Evolutionary conservation across 2,888 invertebrate species (phyloP).

Genomic region (Hirudinaria manillensis): DNA sequence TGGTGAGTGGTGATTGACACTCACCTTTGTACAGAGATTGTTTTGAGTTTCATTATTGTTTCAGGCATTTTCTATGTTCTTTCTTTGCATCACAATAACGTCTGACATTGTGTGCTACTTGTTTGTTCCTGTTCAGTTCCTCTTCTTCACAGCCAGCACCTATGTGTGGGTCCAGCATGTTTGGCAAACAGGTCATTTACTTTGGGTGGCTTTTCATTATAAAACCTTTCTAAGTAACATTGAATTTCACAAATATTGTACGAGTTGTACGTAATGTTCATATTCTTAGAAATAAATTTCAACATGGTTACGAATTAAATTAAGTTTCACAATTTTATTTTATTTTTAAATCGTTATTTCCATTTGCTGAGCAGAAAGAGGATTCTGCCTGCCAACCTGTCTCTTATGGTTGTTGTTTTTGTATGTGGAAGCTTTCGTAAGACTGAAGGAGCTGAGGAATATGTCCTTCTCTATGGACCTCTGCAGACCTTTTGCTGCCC

Average conservation of each 20-base stretch:
- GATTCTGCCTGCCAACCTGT: conserved; percentile 87
- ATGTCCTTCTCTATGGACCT: conserved; percentile 80
- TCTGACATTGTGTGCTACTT: conserved; percentile 98
- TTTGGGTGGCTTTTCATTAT: background rate
- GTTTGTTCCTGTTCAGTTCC: conserved; percentile 93
- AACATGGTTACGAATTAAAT: too few species aligned
- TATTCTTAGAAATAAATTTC: too few species aligned
- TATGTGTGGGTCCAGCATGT: conserved; percentile 98
- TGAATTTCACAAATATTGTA: background rate
- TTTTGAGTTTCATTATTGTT: background rate
- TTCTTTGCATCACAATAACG: conserved; percentile 92
- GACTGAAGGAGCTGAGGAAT: conserved; percentile 71
- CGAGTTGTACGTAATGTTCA: too few species aligned
- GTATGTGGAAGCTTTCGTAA: conserved; percentile 84
- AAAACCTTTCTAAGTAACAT: background rate
- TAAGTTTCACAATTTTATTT: too few species aligned
- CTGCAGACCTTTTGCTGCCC: conserved; percentile 90
- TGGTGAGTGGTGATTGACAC: conserved; percentile 64
- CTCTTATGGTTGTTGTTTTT: conserved; percentile 87
- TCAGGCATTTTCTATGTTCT: conserved; percentile 93
- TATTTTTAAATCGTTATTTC: too few species aligned
- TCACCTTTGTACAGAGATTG: background rate
- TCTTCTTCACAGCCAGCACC: conserved; percentile 94
- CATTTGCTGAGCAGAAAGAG: conserved; percentile 64
- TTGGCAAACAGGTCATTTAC: conserved; percentile 76